Evolutionary conservation across 2,888 invertebrate genomes (phyloP), one percentile per base, ranked within the genome.

Genomic region (Agriopis marginaria): DNA sequence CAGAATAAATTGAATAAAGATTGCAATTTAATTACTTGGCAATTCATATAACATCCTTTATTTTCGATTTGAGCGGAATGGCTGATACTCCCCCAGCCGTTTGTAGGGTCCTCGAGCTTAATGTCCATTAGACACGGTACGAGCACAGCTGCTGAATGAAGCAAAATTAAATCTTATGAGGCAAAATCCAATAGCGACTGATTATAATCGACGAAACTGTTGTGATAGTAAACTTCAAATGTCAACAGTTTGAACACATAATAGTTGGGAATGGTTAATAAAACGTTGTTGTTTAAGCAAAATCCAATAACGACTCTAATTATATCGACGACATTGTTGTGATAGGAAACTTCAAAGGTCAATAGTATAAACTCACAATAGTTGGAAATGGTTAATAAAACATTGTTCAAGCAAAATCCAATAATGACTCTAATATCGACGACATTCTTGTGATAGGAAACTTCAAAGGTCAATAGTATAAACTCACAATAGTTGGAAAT

Each of bases 121-220:
- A 78, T 77, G 77, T 77, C 79, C 78, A 82, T 85, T 85, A 82
- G 81, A 76, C 81, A 81, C 77, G 75, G 70, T 72, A 79, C 77
- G 75, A 77, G 77, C 75, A 77, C 80, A 70, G 70, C 66, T 75
- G 69, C 65, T 69, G 60, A 23, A 45, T 14, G 12, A 62, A 32
- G 42, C 23, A 9, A 47, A 47, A 54, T 55, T 60, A 55, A 54
- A 68, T 63, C 45, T 17, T 44, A 49, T 49, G 11, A 45, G 44
- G 53, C n/a, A 10, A 23, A 60, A 23, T 54, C 51, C 11, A 58
- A 58, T 40, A 47, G 12, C 10, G 14, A 45, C 42, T 63, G 59
- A 63, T 49, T 64, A 55, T 63, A 68, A n/a, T 51, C 51, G 32
- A 53, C 54, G 45, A 53, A 45, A 39, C 42, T 53, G 17, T 61